A percentile compares a stretch with the other conserved stretches of the same genome.
These are phyloP conservation scores for Myrmophylax atrothorax DNA, from an alignment of 2,113 vertebrate species.

Conservation along the genomic window DNA sequence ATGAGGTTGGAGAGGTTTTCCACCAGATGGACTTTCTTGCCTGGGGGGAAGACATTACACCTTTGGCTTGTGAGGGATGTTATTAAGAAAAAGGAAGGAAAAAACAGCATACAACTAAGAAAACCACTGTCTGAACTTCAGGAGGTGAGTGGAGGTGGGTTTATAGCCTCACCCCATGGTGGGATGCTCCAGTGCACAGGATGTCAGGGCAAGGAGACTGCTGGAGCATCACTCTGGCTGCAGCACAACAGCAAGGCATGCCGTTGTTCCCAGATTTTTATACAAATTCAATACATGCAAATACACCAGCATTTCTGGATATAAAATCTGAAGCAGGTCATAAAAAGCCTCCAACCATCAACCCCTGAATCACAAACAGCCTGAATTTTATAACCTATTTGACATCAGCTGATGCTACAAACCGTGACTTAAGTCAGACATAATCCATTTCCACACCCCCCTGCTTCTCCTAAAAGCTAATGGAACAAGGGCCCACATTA, in stretches of 20 bases:
- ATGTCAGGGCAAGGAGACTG: background rate
- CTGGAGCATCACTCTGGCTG: background rate
- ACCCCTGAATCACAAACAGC: background rate
- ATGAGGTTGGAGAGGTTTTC: background rate
- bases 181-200: background rate
- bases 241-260: background rate
- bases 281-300: background rate
- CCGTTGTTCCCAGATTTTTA: background rate
- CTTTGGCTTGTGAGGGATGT: background rate
- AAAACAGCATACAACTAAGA: background rate
- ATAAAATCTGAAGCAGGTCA: background rate
- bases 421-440: background rate
- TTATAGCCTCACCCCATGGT: background rate
- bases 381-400: background rate
- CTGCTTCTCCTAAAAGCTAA: background rate
- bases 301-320: background rate
- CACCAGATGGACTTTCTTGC: background rate
- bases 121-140: background rate
- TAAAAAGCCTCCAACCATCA: background rate
- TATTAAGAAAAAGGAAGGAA: background rate
- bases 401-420: background rate
- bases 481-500: fast-evolving
- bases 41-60: background rate
- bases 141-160: background rate
- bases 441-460: background rate